Percentiles rank a stretch among this genome's conserved stretches.
These are phyloP conservation scores for Drosophila paramelanica DNA, from an alignment of 2,888 invertebrate species.

Conservation along the genomic window DNA sequence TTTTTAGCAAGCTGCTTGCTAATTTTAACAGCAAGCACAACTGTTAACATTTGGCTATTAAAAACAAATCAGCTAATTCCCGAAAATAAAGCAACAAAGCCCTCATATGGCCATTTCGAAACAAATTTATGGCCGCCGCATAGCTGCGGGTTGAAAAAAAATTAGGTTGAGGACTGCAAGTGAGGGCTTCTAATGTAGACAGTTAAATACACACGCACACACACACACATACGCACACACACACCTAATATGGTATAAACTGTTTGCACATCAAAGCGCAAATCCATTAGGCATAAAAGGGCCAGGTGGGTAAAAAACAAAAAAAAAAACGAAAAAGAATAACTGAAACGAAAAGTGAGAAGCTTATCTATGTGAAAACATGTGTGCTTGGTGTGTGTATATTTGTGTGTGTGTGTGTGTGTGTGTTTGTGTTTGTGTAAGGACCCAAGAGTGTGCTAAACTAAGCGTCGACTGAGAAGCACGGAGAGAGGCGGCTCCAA, in stretches of 20 bases:
- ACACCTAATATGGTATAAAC: constrained; percentile 45
- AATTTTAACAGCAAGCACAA: constrained; percentile 61
- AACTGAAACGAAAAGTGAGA: constrained; percentile 35
- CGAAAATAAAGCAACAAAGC: constrained; percentile 40
- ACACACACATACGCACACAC: constrained; percentile 3
- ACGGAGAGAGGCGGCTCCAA: constrained; percentile 42
- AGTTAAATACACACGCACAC: constrained; percentile 57
- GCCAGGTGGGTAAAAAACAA: constrained; percentile 16
- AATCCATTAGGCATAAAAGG: constrained; percentile 72
- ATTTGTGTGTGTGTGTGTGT: neutral
- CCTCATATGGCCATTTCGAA: constrained; percentile 59
- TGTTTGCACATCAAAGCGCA: constrained; percentile 74
- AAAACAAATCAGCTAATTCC: constrained; percentile 53
- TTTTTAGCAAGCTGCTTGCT: constrained; percentile 34
- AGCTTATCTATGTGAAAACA: constrained; percentile 35
- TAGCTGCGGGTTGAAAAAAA: constrained; percentile 29
- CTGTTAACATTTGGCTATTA: constrained; percentile 57
- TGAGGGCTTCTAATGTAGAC: constrained; percentile 71
- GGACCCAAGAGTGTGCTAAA: constrained; percentile 55
- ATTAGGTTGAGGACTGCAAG: constrained; percentile 50
- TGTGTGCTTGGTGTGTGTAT: neutral
- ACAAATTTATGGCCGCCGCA: constrained; percentile 62
- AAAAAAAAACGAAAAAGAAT: neutral
- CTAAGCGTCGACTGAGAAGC: constrained; percentile 42
- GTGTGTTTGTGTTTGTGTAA: neutral